phyloP scores from a whole-genome alignment of 2,113 vertebrate genomes.

The Eptesicus fuscus region DNA sequence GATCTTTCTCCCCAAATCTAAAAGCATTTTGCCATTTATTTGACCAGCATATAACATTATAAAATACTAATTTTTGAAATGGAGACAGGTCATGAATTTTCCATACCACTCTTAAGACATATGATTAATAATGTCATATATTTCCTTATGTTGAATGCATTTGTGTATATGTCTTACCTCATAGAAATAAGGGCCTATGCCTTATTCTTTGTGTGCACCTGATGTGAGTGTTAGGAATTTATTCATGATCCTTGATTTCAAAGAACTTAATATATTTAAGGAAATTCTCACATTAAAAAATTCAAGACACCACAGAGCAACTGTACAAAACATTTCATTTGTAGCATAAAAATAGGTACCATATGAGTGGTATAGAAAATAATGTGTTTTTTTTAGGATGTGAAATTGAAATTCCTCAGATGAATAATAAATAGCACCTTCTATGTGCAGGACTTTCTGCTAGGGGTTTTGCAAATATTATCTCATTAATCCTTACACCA shows the following conservation, averaged over 20 bases:
- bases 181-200: not conserved
- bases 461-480: not conserved
- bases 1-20: not conserved
- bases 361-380: not conserved
- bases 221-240: not conserved
- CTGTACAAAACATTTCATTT: not conserved
- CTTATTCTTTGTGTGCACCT: not conserved
- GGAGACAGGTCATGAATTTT: not conserved
- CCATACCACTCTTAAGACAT: not conserved
- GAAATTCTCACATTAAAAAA: not conserved
- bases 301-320: not conserved
- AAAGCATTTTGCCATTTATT: not conserved
- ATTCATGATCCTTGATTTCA: not conserved
- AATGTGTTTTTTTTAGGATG: not conserved
- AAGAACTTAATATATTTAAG: not conserved
- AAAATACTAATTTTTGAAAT: not conserved
- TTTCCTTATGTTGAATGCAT: not conserved
- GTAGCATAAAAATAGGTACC: not conserved
- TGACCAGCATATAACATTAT: not conserved
- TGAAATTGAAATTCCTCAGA: not conserved
- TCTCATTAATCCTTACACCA: not conserved
- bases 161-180: not conserved
- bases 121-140: not conserved
- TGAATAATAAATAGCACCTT: not conserved
- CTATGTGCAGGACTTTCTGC: not conserved